Percentiles rank a stretch among this genome's conserved stretches.
Evolutionary conservation across 2,113 vertebrate genomes (phyloP).

Genomic region (Cinclus cinclus): DNA sequence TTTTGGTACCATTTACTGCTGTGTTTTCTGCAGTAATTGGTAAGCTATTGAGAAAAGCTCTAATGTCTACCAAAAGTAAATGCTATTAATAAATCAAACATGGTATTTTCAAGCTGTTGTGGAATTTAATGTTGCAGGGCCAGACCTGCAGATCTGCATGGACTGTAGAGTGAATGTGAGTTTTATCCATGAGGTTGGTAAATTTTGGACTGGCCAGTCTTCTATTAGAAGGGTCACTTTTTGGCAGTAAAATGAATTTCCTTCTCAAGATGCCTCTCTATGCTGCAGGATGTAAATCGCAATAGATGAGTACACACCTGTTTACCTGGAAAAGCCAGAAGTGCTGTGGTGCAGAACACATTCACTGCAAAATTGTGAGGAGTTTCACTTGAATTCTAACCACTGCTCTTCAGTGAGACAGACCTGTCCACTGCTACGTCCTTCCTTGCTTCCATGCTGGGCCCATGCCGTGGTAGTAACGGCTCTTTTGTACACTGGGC

Average conservation of each 20-base stretch:
- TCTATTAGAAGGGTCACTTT: background rate
- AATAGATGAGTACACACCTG: background rate
- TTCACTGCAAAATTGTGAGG: background rate
- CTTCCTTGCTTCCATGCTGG: background rate
- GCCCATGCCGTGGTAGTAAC: background rate
- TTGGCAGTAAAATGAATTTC: background rate
- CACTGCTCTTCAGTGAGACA: background rate
- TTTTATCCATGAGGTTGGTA: background rate
- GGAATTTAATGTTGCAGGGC: background rate
- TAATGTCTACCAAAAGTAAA: background rate
- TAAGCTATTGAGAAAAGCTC: background rate
- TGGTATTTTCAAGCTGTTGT: background rate
- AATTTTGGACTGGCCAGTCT: background rate
- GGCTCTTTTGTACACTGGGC: background rate
- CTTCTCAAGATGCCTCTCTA: background rate
- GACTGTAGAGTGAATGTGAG: background rate
- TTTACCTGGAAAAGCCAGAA: background rate
- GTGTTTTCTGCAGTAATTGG: background rate
- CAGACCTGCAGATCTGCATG: background rate
- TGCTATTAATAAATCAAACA: background rate
- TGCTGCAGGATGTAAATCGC: background rate
- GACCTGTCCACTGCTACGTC: background rate
- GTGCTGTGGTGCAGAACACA: background rate
- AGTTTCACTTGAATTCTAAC: background rate
- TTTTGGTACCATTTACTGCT: background rate